Conservation (phyloP, 2,113 vertebrate genomes). For the Etheostoma spectabile region DNA sequence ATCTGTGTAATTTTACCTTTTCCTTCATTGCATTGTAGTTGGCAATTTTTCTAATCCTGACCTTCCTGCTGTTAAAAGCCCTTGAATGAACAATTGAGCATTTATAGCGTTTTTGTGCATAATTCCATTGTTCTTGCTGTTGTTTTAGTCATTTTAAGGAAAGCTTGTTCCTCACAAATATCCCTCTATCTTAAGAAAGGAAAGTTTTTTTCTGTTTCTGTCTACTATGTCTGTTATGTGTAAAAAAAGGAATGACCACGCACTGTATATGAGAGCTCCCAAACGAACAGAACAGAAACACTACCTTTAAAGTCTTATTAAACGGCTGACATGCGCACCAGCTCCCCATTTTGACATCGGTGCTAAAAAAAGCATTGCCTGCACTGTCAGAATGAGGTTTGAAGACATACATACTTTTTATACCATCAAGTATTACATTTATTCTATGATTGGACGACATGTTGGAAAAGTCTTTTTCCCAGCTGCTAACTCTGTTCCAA, state of each 20-base stretch:
- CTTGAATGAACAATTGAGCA: background rate
- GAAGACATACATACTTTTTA: constrained; percentile 14
- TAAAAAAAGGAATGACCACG: constrained; percentile 71
- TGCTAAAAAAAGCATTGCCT: constrained; percentile 47
- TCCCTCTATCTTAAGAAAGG: constrained; percentile 14
- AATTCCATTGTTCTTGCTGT: constrained; percentile 16
- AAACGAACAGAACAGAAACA: constrained; percentile 31
- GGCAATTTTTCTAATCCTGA: background rate
- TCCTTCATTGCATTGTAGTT: constrained; percentile 7
- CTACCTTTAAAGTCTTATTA: constrained; percentile 63
- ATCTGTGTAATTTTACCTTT: constrained; percentile 11
- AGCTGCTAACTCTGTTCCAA: background rate
- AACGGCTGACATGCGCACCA: constrained; percentile 31
- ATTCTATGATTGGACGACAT: background rate
- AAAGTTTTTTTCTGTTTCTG: background rate
- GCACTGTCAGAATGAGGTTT: constrained; percentile 53
- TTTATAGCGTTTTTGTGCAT: constrained; percentile 18
- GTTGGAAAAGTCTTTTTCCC: background rate
- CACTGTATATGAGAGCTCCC: constrained; percentile 75
- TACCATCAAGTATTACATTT: constrained; percentile 21
- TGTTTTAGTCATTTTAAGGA: constrained; percentile 6
- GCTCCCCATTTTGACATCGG: constrained; percentile 62
- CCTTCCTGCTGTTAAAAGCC: constrained; percentile 5
- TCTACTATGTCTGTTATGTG: constrained; percentile 20
- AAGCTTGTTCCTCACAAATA: background rate